Percentiles rank a stretch among this genome's conserved stretches.
Conservation (phyloP, 2,113 vertebrate species). For the Dicentrarchus labrax region DNA sequence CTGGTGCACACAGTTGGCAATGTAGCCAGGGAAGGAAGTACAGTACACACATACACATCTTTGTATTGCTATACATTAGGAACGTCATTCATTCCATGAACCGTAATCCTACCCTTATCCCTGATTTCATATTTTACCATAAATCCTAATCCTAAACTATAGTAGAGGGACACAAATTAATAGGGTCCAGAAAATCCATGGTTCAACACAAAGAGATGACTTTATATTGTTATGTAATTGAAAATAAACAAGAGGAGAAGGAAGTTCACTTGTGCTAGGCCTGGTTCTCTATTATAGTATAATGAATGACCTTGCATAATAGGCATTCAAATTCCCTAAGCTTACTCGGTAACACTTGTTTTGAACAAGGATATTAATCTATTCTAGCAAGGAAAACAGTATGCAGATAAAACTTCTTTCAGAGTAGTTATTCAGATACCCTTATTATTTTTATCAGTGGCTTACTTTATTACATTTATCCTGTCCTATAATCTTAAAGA, state of each 20-base stretch:
- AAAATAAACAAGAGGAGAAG: conserved; percentile 33
- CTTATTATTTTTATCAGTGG: conserved; percentile 46
- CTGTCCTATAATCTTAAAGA: conserved; percentile 7
- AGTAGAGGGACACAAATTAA: conserved; percentile 4
- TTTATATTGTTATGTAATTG: conserved; percentile 20
- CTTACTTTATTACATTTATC: conserved; percentile 20
- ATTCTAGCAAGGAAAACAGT: background rate
- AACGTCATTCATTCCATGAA: conserved; percentile 1
- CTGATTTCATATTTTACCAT: background rate
- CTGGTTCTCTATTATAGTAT: conserved; percentile 12
- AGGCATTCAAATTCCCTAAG: conserved; percentile 23
- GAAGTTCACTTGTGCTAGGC: background rate
- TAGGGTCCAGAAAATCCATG: background rate
- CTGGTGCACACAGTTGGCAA: background rate
- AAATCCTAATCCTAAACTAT: conserved; percentile 8
- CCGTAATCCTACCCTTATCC: conserved; percentile 1
- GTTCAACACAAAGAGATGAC: conserved; percentile 6
- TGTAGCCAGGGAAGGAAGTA: background rate
- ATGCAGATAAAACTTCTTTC: conserved; percentile 25
- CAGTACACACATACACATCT: background rate
- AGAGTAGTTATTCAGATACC: conserved; percentile 4
- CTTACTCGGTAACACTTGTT: conserved; percentile 31
- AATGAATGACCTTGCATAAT: conserved; percentile 49
- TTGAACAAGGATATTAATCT: conserved; percentile 20
- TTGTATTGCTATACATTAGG: background rate